Conservation (phyloP, 2,797 vertebrate species). For the Typhlichthys eigenmanni region DNA sequence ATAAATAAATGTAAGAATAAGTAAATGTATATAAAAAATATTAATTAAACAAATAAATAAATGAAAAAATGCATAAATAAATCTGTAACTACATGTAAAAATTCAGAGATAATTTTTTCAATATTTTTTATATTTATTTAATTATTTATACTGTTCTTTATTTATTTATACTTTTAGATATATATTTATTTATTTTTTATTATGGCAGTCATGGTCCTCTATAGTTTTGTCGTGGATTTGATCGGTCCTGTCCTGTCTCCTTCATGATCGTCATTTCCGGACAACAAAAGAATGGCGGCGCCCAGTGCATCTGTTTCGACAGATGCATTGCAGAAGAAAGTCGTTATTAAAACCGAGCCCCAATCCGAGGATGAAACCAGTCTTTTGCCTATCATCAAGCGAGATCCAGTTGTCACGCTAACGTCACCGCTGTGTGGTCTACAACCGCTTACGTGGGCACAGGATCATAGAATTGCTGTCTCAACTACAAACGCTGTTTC, state of each 20-base stretch:
- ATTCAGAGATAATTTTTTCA: too few species aligned
- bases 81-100: too few species aligned
- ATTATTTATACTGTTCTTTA: neutral
- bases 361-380: slow-evolving; percentile 38
- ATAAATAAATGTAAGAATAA: too few species aligned
- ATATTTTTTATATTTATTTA: neutral
- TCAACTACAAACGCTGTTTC: slow-evolving; percentile 83
- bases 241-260: slow-evolving; percentile 40
- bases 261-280: slow-evolving; percentile 56
- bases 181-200: neutral
- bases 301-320: slow-evolving; percentile 13
- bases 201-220: neutral
- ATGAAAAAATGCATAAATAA: too few species aligned
- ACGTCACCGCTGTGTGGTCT: slow-evolving; percentile 82
- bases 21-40: too few species aligned
- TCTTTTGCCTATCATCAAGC: slow-evolving; percentile 63
- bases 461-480: slow-evolving; percentile 90
- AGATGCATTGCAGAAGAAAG: slow-evolving; percentile 3
- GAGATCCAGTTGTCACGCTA: slow-evolving; percentile 84
- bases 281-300: slow-evolving; percentile 70
- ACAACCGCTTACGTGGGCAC: slow-evolving; percentile 90
- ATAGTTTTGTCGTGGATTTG: too few species aligned
- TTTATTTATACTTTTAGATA: neutral
- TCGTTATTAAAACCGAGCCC: slow-evolving; percentile 52
- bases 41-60: too few species aligned